Conservation (phyloP, 2,888 invertebrate genomes). For the Amaurobius ferox region DNA sequence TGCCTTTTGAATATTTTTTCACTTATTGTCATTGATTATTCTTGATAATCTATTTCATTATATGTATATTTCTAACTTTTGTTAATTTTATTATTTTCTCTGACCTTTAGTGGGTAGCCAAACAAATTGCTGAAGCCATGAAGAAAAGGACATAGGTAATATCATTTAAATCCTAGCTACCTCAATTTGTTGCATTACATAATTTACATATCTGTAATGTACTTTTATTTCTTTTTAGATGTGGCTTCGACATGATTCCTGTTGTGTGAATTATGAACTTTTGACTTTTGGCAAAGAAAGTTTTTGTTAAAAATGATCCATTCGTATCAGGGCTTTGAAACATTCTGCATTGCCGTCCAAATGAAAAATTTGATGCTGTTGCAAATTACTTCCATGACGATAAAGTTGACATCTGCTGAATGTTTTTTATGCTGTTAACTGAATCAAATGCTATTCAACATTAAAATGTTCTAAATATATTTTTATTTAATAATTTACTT, state of each 20-base stretch:
- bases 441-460: too few relatives aligned
- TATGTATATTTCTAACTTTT: neutral
- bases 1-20: too few relatives aligned
- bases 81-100: neutral
- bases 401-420: neutral
- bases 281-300: neutral
- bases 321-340: neutral
- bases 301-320: neutral
- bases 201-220: neutral
- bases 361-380: neutral
- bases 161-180: neutral
- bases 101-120: constrained; percentile 59
- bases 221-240: neutral
- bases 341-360: constrained; percentile 1
- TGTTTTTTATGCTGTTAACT: neutral
- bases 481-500: too few relatives aligned
- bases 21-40: too few relatives aligned
- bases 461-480: too few relatives aligned
- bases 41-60: neutral
- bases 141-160: constrained; percentile 28
- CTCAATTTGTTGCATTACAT: neutral
- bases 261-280: neutral
- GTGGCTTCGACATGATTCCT: neutral
- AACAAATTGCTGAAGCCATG: constrained; percentile 63
- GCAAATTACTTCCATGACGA: neutral